phyloP scores from a whole-genome alignment of 2,797 vertebrate species.

The Macropodus opercularis region DNA sequence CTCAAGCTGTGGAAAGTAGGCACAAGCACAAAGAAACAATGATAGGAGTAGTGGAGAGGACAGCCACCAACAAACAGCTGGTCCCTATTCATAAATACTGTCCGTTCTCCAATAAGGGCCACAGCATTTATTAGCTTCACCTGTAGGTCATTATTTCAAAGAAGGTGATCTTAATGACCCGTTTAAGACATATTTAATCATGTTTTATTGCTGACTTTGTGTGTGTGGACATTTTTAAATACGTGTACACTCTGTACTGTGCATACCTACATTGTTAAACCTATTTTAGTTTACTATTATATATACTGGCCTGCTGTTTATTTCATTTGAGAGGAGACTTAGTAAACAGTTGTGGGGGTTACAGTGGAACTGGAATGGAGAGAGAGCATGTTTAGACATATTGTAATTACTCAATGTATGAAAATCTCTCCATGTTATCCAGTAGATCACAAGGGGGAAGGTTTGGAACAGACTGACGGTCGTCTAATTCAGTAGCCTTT shows the following conservation, averaged over 20 bases:
- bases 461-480: slow-evolving; percentile 45
- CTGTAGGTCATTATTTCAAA: slow-evolving; percentile 9
- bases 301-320: too few species aligned
- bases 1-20: slow-evolving; percentile 69
- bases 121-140: slow-evolving; percentile 3
- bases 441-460: slow-evolving; percentile 61
- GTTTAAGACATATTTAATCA: background rate
- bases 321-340: too few species aligned
- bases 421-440: slow-evolving; percentile 66
- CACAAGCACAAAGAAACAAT: slow-evolving; percentile 48
- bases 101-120: slow-evolving; percentile 8
- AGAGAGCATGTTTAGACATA: slow-evolving; percentile 59
- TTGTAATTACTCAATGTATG: slow-evolving; percentile 77
- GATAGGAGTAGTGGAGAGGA: slow-evolving; percentile 28
- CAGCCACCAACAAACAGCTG: slow-evolving; percentile 25
- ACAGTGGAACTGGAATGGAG: too few species aligned
- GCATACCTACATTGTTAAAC: too few species aligned
- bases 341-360: too few species aligned
- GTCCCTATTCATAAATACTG: slow-evolving; percentile 4
- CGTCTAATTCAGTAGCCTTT: slow-evolving; percentile 46
- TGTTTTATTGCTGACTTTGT: background rate
- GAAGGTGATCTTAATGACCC: background rate
- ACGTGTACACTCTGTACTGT: too few species aligned
- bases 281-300: too few species aligned
- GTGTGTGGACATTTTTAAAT: too few species aligned